Evolutionary conservation across 2,797 vertebrate species (phyloP), one percentile per base, ranked within the genome.

Genomic region (Tragelaphus oryx): DNA sequence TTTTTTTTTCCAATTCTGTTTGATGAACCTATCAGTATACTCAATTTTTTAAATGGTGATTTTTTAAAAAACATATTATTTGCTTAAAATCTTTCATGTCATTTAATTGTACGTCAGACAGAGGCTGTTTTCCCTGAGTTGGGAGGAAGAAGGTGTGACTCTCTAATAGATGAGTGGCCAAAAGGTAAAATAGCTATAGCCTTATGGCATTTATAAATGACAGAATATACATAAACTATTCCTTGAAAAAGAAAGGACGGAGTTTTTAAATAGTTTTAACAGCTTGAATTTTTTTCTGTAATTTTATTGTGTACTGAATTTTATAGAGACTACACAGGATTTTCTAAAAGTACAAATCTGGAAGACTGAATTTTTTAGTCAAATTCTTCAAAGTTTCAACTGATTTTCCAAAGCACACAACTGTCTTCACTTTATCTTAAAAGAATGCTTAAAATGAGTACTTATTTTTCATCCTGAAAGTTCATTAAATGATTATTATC

Each of bases 311-410:
- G 24, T 41, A 76, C 52, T 86, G 7, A 96, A 92, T 4, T 88
- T 18, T 78, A 89, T 0, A 94, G 59, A 95, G 92, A 91, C 33
- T 65, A 92, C 26, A 81, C 12, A 59, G 59, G 75, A 68, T 90
- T 87, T 95, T 86, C 87, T 93, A 52, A 87, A 92, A 90, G n/a
- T 85, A 86, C 3, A 92, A 89, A 91, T 91, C 48, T 88, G 10
- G 26, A 68, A 89, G 26, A 89, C 5, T 48, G 48, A 4, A 90
- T 59, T 93, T 94, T 62, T 71, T 60, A 87, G 78, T 91, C 80
- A 96, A 85, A 75, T 93, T 94, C 33, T 94, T 82, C 10, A 93
- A 71, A 83, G 55, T 48, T 93, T 95, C 57, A 91, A 74, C 55
- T 52, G 26, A 91, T 82, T 94, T 91, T 95, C 37, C 79, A 78